Percentiles rank a stretch among this genome's conserved stretches.
Conservation (phyloP, 2,797 vertebrate genomes). For the Prunella strophiata region DNA sequence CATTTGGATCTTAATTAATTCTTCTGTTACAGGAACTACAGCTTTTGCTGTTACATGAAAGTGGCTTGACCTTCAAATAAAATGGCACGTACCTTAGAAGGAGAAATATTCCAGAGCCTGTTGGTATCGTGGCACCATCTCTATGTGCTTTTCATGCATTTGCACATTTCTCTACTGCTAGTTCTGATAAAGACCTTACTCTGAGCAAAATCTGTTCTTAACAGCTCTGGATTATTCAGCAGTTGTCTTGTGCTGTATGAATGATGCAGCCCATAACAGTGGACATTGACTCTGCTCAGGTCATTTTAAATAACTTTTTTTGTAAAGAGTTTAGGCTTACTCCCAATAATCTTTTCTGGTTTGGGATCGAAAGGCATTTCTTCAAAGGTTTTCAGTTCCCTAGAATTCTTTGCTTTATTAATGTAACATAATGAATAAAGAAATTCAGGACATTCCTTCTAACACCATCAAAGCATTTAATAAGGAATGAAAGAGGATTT, state of each 20-base stretch:
- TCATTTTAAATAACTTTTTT: neutral
- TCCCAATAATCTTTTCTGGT: neutral
- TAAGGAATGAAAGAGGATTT: conserved; percentile 32
- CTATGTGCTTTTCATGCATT: neutral
- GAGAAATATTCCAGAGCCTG: neutral
- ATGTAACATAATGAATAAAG: conserved; percentile 10
- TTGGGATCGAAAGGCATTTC: neutral
- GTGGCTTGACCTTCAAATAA: neutral
- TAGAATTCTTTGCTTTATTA: neutral
- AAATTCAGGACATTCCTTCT: neutral
- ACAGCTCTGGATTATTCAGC: neutral
- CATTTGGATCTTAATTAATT: conserved; percentile 23
- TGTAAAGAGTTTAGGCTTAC: neutral
- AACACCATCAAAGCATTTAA: conserved; percentile 34
- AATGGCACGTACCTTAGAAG: neutral
- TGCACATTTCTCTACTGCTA: neutral
- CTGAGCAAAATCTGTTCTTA: neutral
- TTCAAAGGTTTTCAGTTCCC: conserved; percentile 12
- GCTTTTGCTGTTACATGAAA: conserved; percentile 2
- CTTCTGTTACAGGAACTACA: neutral
- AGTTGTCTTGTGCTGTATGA: neutral
- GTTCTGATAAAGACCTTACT: neutral
- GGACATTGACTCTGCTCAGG: neutral
- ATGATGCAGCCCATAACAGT: neutral
- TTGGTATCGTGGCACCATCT: neutral